Percentiles rank a stretch among this genome's conserved stretches.
phyloP scores from a whole-genome alignment of 2,113 vertebrate species.

The Otolemur garnettii region DNA sequence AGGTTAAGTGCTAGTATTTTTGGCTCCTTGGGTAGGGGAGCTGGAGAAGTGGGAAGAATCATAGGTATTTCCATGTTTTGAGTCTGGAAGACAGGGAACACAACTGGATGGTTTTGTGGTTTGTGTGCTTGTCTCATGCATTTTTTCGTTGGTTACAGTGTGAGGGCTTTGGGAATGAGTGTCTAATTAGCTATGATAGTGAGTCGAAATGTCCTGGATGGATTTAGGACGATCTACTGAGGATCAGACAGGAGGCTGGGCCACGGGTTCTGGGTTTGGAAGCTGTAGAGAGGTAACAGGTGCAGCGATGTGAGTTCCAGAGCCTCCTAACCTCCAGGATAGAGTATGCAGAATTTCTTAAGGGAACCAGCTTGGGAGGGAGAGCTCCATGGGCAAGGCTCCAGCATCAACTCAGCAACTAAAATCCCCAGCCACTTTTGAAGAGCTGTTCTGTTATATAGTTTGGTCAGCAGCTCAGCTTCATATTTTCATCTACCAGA shows the following conservation, averaged over 20 bases:
- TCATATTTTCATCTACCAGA: constrained; percentile 78
- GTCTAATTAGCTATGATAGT: background rate
- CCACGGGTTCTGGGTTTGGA: background rate
- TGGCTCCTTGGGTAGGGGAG: background rate
- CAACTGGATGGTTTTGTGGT: background rate
- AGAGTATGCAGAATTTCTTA: constrained; percentile 18
- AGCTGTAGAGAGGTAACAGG: background rate
- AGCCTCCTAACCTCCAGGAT: background rate
- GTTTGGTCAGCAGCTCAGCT: constrained; percentile 72
- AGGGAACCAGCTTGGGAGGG: constrained; percentile 43
- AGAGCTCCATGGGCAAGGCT: constrained; percentile 1
- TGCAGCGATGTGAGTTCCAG: background rate
- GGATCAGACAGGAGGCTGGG: background rate
- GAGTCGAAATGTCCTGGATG: background rate
- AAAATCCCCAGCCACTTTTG: constrained; percentile 39
- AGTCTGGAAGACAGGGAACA: background rate
- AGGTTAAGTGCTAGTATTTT: background rate
- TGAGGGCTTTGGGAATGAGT: background rate
- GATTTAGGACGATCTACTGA: background rate
- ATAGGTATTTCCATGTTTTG: background rate
- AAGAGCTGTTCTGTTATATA: constrained; percentile 47
- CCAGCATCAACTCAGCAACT: constrained; percentile 70
- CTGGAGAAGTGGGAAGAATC: background rate
- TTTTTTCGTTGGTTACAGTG: background rate
- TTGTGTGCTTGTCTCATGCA: background rate